Conservation (phyloP, 2,113 vertebrate species). For the Danio rerio region DNA sequence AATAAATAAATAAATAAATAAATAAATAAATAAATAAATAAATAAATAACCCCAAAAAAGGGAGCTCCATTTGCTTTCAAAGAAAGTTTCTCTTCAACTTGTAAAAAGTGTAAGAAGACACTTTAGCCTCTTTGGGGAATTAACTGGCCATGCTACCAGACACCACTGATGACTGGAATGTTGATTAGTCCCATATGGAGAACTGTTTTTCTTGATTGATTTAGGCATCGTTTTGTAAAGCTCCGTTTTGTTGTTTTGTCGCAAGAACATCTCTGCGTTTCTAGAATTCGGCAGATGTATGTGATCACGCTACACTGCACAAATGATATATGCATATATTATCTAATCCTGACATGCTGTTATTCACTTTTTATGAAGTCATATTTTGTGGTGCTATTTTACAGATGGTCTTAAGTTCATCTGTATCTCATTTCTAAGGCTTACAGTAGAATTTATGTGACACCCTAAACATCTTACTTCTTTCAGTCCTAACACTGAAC, state of each 20-base stretch:
- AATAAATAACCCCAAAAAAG: neutral
- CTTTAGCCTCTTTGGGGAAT: neutral
- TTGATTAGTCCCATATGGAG: constrained; percentile 12
- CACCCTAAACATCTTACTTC: neutral
- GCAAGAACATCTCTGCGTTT: neutral
- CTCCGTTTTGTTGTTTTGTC: neutral
- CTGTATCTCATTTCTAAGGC: neutral
- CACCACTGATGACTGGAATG: neutral
- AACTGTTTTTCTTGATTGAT: neutral
- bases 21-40: no score
- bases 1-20: no score
- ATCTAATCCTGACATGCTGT: neutral
- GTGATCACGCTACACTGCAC: neutral
- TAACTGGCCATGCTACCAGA: neutral
- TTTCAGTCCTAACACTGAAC: no score
- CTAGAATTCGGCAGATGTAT: neutral
- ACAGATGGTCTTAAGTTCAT: neutral
- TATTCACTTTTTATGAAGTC: neutral
- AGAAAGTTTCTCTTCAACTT: neutral
- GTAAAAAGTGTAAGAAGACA: neutral
- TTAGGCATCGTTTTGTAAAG: neutral
- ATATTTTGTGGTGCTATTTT: neutral
- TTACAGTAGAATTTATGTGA: neutral
- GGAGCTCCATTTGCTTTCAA: neutral
- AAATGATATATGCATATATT: neutral